A percentile compares a stretch with the other conserved stretches of the same genome.
Conservation (phyloP, 2,888 invertebrate genomes). For the Callyntrura sp. region DNA sequence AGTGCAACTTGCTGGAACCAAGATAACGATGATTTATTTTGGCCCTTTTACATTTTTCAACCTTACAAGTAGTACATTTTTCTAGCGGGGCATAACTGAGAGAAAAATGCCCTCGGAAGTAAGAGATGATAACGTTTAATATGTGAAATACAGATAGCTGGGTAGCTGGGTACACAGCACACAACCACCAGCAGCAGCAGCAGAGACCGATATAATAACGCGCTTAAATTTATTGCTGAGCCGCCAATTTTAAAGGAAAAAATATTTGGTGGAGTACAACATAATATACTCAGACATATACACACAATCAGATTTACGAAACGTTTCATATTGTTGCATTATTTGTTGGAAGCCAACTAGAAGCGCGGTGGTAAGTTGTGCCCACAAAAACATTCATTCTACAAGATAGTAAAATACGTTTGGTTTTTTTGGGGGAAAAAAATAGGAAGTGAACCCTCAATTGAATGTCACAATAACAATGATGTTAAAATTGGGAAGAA, state of each 20-base stretch:
- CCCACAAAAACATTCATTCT: background rate
- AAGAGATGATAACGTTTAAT: constrained; percentile 30
- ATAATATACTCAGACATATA: too few relatives aligned
- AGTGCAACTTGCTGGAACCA: constrained; percentile 27
- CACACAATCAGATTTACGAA: constrained; percentile 13
- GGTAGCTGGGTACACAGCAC: background rate
- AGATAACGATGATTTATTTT: constrained; percentile 76
- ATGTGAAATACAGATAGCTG: too few relatives aligned
- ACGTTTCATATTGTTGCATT: constrained; percentile 29
- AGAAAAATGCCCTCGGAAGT: background rate
- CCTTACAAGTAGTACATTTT: constrained; percentile 1
- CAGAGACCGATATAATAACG: background rate
- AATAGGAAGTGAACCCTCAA: constrained; percentile 10
- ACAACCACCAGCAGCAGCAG: too few relatives aligned
- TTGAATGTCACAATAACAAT: background rate
- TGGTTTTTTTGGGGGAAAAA: background rate
- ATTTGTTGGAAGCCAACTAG: background rate
- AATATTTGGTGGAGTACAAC: background rate
- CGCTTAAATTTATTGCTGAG: constrained; percentile 36
- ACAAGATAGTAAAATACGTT: background rate
- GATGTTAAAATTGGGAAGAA: background rate
- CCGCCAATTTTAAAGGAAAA: constrained; percentile 17
- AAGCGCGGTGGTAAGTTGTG: background rate
- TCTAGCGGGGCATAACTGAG: background rate
- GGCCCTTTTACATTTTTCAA: constrained; percentile 64